Base-by-base conservation (phyloP, 1,140 invertebrate genomes). In the Tribolium madens region DNA sequence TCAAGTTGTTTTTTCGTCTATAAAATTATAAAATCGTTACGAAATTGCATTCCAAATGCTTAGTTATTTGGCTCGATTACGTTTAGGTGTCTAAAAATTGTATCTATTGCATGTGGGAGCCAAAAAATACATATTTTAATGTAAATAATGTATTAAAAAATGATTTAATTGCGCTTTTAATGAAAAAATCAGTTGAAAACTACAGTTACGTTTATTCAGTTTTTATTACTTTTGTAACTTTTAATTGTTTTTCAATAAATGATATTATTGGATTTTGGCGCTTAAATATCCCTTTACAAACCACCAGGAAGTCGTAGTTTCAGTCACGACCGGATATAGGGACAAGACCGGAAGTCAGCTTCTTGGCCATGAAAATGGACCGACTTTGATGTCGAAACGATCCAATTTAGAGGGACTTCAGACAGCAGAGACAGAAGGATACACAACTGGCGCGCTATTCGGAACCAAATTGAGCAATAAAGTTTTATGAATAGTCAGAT, bases 341-440 rank as follows among this genome's bases (percentile, higher is more conserved):
- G 26, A 31, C n/a, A 48, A 14, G 53, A 17, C 72, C 47, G 76
- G 76, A 78, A 78, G 76, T 78, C 46, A 75, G 76, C 76, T 57
- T 69, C 76, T 77, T 77, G 76, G 74, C 76, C 76, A 75, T 68
- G 21, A 64, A 64, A 64, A 64, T 18, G 57, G 52, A 26, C 52
- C 6, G 3, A 13, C 57, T 64, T 64, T 64, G 57, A 64, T 64
- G 21, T 57, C 6, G 18, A 12, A 14, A n/a, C 57, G 21, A 64
- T 31, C 26, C 57, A 64, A 64, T 33, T 64, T 64, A 10, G 15
- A 7, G 3, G 26, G 57, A 64, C 12, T 21, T 57, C 2, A 5
- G 21, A 21, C 3, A 21, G 18, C 3, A 3, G 1, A 21, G 18
- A 21, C 18, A 36, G 33, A 5, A 36, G 1, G 10, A 36, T 36